Base-by-base conservation (phyloP, 2,113 vertebrate genomes). In the Desmodus rotundus region DNA sequence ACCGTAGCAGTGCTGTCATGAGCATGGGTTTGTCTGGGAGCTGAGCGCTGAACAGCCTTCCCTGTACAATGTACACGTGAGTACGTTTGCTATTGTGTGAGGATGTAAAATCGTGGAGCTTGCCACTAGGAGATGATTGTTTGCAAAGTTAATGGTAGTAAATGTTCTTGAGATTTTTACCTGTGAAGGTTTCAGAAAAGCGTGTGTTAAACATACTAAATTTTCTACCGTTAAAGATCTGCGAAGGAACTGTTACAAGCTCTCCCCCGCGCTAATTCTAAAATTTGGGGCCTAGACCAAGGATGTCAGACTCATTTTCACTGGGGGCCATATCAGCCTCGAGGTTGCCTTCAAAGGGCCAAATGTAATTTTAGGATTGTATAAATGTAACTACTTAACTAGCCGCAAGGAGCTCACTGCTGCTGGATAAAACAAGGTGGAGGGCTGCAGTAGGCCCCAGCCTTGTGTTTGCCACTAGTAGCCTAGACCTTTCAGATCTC, bases 11-110 rank as follows among this genome's bases (percentile, higher is more conserved):
- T 15, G 2, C 24, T 67, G 16, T 0, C 3, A 1, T 31, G 3
- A 17, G 38, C 1, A 0, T 3, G 8, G 0, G 45, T 43, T 50
- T 16, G 5, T 7, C 0, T 8, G 38, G 0, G 17, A 36, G 22
- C 1, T 19, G 54, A 22, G 17, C 54, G 54, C 20, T 56, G 19
- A 56, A 56, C 54, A 7, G 20, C 54, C 54, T 2, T 56, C 19
- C 54, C 6, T 56, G 1, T 22, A 56, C 20, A 13, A 56, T 20
- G 24, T 24, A 11, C n/a, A 11, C n/a, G 2, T 63, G 17, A 20
- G 0, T 4, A 41, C 7, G 20, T 76, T 2, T 11, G n/a, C 26
- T 20, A 81, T 24, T 14, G 7, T 3, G 2, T 45, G 5, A 4
- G 22, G 2, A 1, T 58, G 50, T 87, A 50, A 68, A 8, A 10